Evolutionary conservation across 2,113 vertebrate species (phyloP), one percentile per base, ranked within the genome.

Genomic region (Ranitomeya imitator): DNA sequence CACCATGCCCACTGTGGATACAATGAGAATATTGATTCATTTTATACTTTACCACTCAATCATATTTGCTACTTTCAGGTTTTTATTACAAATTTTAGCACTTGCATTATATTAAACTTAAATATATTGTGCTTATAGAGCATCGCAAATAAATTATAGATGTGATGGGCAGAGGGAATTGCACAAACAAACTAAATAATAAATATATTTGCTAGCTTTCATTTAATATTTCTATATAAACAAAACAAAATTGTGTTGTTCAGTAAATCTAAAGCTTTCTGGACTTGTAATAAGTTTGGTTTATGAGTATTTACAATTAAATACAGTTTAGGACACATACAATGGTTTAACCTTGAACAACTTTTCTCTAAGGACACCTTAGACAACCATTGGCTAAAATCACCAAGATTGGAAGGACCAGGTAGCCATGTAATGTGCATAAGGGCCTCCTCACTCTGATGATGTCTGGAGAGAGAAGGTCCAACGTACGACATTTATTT

Each of bases 61-160:
- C 31, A 52, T 83, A 11, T 83, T 83, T 83, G 60, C 37, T n/a
- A n/a, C 60, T 51, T 65, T 65, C 60, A 65, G 60, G 19, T 67
- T 65, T 65, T 83, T 65, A 8, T 45, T 61, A 26, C 4, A 63
- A 63, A 18, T 63, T 65, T 18, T 51, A 45, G 18, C 11, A 31
- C 55, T 45, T 45, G 21, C 11, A 37, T 51, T 82, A 82, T 59
- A 51, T 82, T 81, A 81, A 4, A 10, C 19, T 11, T 4, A 12
- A 63, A n/a, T 78, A 78, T 61, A 63, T 45, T 57, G 37, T 21
- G 16, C 21, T 77, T 77, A 37, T 9, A 80, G 9, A 59, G 8
- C 16, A 6, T 4, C 15, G 18, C 23, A 61, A 26, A 37, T 60
- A 37, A 61, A 81, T 81, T 60, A 81, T 19, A 81, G 54, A 11